Conservation (phyloP, 2,797 vertebrate genomes). For the Melanotaenia nigrans region DNA sequence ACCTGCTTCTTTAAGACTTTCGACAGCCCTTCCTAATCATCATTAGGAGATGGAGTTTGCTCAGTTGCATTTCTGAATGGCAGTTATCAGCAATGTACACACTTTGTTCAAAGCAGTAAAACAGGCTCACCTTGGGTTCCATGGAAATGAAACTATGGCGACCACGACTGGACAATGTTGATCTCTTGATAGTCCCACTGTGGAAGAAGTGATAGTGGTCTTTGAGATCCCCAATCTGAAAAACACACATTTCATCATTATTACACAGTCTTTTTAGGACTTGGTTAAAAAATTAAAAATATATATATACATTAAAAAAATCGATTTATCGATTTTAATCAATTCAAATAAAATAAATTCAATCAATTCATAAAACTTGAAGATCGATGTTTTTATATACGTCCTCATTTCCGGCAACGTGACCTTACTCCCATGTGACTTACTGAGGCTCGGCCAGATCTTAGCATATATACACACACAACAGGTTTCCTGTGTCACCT, state of each 20-base stretch:
- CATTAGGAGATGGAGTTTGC: constrained; percentile 11
- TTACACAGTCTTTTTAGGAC: neutral
- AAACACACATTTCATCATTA: constrained; percentile 47
- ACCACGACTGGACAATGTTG: constrained; percentile 93
- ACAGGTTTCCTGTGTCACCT: too few relatives aligned
- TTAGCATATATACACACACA: too few relatives aligned
- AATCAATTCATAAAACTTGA: too few relatives aligned
- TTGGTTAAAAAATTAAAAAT: too few relatives aligned
- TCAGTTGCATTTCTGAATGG: neutral
- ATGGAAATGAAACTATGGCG: constrained; percentile 99
- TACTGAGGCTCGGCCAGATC: too few relatives aligned
- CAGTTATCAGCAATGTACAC: neutral
- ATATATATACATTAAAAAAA: too few relatives aligned
- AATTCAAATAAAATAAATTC: too few relatives aligned
- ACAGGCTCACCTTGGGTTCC: constrained; percentile 96
- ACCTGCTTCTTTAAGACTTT: neutral
- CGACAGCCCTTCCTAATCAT: neutral
- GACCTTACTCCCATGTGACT: too few relatives aligned
- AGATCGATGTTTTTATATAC: too few relatives aligned
- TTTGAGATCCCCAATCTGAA: constrained; percentile 95
- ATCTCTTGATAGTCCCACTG: constrained; percentile 98
- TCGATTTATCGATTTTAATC: too few relatives aligned
- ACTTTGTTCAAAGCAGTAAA: neutral
- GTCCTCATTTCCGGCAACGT: too few relatives aligned
- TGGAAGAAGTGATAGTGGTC: constrained; percentile 99